phyloP scores from a whole-genome alignment of 2,113 vertebrate genomes.

The Mus spicilegus region DNA sequence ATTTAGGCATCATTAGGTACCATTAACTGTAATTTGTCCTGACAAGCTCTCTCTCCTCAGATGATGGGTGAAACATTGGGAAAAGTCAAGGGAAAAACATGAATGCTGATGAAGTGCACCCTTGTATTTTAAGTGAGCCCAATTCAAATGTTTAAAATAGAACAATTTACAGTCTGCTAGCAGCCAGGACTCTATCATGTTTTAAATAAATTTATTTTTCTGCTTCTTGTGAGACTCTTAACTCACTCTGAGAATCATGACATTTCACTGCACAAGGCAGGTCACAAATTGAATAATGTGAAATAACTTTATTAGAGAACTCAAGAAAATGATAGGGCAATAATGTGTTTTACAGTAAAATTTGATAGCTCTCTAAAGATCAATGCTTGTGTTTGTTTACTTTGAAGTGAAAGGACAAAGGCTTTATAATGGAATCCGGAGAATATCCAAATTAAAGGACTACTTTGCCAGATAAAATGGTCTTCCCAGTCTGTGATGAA shows the following conservation, averaged over 20 bases:
- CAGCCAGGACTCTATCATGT: conserved; percentile 81
- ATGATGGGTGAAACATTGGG: conserved; percentile 83
- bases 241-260: conserved; percentile 79
- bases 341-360: conserved; percentile 77
- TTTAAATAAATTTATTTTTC: conserved; percentile 84
- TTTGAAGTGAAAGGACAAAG: conserved; percentile 78
- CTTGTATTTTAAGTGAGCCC: conserved; percentile 82
- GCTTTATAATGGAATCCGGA: conserved; percentile 64
- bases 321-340: conserved; percentile 76
- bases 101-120: conserved; percentile 85
- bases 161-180: conserved; percentile 84
- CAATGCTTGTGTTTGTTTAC: conserved; percentile 77
- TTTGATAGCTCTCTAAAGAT: conserved; percentile 78
- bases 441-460: conserved; percentile 53
- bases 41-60: conserved; percentile 85
- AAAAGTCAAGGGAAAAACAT: conserved; percentile 84
- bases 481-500: conserved; percentile 43
- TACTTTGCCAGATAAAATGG: conserved; percentile 30
- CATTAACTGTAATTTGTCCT: conserved; percentile 86
- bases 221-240: conserved; percentile 80
- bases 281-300: conserved; percentile 77
- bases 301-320: conserved; percentile 80
- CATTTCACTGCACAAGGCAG: conserved; percentile 60
- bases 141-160: conserved; percentile 85
- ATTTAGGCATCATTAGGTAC: conserved; percentile 84